These are phyloP conservation scores for Pseudococcus longispinus DNA, from an alignment of 2,888 invertebrate species.

Conservation along the genomic window DNA sequence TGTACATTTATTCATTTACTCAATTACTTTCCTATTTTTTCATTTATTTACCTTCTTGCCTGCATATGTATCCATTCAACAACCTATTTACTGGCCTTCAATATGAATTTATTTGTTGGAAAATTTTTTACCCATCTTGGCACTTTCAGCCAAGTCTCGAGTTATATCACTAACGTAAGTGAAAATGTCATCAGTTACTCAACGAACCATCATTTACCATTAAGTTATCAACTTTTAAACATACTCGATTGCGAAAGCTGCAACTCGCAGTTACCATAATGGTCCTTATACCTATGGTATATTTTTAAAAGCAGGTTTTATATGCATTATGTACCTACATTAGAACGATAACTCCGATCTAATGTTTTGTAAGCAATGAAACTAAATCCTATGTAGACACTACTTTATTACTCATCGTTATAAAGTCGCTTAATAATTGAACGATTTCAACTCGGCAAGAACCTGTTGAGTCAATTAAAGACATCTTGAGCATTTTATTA, in stretches of 20 bases:
- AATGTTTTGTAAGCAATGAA: slow-evolving; percentile 32
- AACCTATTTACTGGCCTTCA: too few species aligned
- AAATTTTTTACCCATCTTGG: too few species aligned
- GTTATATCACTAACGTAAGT: too few species aligned
- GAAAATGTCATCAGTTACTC: background rate
- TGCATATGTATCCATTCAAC: too few species aligned
- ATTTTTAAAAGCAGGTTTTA: slow-evolving; percentile 11
- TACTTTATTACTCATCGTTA: slow-evolving; percentile 5
- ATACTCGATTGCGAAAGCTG: background rate
- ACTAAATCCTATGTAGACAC: background rate
- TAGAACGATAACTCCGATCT: slow-evolving; percentile 20
- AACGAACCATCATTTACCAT: background rate
- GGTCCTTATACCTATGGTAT: background rate
- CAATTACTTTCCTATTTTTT: too few species aligned
- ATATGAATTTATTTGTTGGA: too few species aligned
- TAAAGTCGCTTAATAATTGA: slow-evolving; percentile 33
- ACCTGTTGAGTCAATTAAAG: slow-evolving; percentile 40
- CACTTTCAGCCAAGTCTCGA: too few species aligned
- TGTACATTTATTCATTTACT: too few species aligned
- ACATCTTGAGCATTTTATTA: slow-evolving; percentile 21
- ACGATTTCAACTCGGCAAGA: background rate
- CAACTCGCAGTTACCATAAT: background rate
- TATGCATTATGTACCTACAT: background rate
- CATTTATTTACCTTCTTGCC: too few species aligned
- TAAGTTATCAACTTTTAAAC: background rate